Conservation (phyloP, 2,797 vertebrate genomes). For the Clarias laeviceps region DNA sequence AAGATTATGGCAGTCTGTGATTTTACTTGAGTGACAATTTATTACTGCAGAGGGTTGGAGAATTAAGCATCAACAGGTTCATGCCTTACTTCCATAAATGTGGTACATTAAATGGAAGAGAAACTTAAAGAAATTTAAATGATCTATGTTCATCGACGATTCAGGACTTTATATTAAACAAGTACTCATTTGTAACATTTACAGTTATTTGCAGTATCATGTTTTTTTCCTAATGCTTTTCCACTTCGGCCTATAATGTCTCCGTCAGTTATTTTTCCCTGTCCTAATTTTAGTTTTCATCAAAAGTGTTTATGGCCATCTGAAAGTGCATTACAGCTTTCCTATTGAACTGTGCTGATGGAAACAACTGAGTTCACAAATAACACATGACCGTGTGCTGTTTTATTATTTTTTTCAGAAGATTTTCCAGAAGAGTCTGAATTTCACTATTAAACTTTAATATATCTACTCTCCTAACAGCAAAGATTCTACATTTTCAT, state of each 20-base stretch:
- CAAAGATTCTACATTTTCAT: background rate
- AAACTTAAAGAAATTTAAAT: conserved; percentile 65
- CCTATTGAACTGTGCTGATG: conserved; percentile 73
- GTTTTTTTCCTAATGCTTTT: conserved; percentile 75
- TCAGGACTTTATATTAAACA: conserved; percentile 71
- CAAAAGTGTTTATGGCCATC: conserved; percentile 80
- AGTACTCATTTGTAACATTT: conserved; percentile 79
- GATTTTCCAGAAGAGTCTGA: background rate
- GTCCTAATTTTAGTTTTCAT: conserved; percentile 81
- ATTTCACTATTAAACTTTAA: conserved; percentile 27
- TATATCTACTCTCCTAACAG: background rate
- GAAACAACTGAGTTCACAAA: conserved; percentile 76
- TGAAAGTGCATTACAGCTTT: conserved; percentile 79
- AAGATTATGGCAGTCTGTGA: conserved; percentile 76
- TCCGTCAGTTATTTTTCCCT: conserved; percentile 77
- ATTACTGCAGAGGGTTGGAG: conserved; percentile 56
- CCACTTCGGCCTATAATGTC: conserved; percentile 77
- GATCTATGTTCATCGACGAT: conserved; percentile 70
- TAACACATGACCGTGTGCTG: conserved; percentile 64
- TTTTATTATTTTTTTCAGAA: background rate
- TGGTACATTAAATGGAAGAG: conserved; percentile 67
- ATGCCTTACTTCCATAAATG: conserved; percentile 52
- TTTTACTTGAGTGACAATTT: conserved; percentile 69
- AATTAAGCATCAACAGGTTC: conserved; percentile 72
- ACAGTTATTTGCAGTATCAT: conserved; percentile 76